Evolutionary conservation across 2,113 vertebrate genomes (phyloP), one percentile per base, ranked within the genome.

Genomic region (Chionis minor): DNA sequence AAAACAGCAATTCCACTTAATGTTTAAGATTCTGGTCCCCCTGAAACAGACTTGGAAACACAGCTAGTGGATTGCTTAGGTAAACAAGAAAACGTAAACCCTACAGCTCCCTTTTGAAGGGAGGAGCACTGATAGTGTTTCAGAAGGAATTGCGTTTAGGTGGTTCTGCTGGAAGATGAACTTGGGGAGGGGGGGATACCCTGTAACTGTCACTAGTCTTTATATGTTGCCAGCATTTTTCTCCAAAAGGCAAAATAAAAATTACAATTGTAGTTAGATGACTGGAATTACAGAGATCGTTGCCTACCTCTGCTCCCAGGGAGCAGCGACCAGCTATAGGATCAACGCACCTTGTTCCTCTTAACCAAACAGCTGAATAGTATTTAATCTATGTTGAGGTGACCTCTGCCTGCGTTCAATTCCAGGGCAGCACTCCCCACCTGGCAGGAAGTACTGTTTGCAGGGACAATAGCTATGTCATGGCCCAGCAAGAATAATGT

Each of bases 401-500:
- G 72, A 80, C 42, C 69, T 40, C 72, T 89, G 67, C 49, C 83
- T 91, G 72, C 45, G 10, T 77, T 66, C n/a, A 33, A 49, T 56
- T 62, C 51, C 63, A 38, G 86, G 55, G 55, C 32, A 63, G 82
- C 61, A 20, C 32, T 47, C 49, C 52, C 55, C 38, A 30, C 19
- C 63, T 38, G 67, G 75, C 63, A 88, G 71, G 27, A 52, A 44
- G 7, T 35, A 16, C 86, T 79, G 18, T 70, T 74, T 52, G 72
- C 52, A 59, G 47, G 59, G 77, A 71, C 81, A 79, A 38, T 40
- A 51, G 77, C 35, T 45, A 3, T 6, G n/a, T 17, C 61, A 10
- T 0, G 3, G 67, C 65, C 67, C 28, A n/a, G 63, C 40, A 33
- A 27, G 20, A 58, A 17, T 5, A 28, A 40, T 0, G 23, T 18